phyloP scores from a whole-genome alignment of 2,113 vertebrate species.

The Leptosomus discolor region DNA sequence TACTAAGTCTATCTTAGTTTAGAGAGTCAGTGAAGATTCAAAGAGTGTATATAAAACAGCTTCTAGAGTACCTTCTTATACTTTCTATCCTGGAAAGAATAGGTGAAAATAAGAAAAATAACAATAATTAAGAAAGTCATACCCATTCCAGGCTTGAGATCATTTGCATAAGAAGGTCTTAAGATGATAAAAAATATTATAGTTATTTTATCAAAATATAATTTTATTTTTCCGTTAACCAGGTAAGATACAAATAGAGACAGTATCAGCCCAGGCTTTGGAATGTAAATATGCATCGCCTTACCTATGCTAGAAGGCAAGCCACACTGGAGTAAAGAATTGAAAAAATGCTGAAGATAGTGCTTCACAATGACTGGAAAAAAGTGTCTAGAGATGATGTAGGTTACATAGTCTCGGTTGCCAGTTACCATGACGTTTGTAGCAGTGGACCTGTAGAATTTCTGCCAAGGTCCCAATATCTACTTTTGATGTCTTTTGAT shows the following conservation, averaged over 20 bases:
- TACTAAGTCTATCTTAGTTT: background rate
- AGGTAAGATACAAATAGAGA: background rate
- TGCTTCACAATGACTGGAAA: background rate
- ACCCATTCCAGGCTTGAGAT: background rate
- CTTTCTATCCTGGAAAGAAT: background rate
- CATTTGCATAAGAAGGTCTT: background rate
- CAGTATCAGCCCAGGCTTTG: background rate
- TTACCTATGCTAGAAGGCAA: background rate
- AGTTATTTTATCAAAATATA: background rate
- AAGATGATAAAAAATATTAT: background rate
- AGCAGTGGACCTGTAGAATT: background rate
- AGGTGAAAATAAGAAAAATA: background rate
- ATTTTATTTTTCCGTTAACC: background rate
- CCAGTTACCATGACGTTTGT: background rate
- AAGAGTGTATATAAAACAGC: background rate
- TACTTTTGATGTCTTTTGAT: background rate
- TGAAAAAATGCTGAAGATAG: background rate
- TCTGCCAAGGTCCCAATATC: background rate
- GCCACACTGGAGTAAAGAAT: background rate
- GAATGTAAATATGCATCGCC: background rate
- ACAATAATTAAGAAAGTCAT: background rate
- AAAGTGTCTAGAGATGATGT: background rate
- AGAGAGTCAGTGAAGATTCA: background rate
- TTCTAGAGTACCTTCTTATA: background rate
- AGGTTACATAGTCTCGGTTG: background rate